Conservation (phyloP, 2,888 invertebrate genomes). For the Colletes collaris region DNA sequence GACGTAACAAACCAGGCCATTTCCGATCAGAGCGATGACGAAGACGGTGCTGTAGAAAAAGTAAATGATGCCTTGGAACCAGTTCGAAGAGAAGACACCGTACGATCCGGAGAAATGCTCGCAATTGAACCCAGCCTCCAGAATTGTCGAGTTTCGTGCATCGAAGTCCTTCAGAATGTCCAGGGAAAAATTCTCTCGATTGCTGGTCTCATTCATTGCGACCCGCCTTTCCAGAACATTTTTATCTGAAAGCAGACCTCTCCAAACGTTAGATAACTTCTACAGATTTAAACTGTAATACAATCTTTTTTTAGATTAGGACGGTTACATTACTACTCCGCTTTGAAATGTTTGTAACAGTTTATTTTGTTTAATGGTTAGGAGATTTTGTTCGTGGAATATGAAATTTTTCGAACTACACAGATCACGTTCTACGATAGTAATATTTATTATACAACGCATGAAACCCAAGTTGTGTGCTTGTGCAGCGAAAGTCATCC, state of each 20-base stretch:
- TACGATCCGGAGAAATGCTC: slow-evolving; percentile 43
- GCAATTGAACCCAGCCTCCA: slow-evolving; percentile 19
- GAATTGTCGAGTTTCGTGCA: slow-evolving; percentile 23
- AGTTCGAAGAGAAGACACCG: slow-evolving; percentile 82
- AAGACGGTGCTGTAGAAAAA: slow-evolving; percentile 90
- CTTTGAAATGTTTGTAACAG: too few species aligned
- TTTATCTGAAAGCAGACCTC: slow-evolving; percentile 22
- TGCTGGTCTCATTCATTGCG: slow-evolving; percentile 34
- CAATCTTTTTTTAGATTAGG: too few species aligned
- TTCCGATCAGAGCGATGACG: slow-evolving; percentile 88
- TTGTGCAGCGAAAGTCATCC: background rate
- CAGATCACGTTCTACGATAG: background rate
- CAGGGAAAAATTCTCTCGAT: slow-evolving; percentile 1
- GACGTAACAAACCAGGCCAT: slow-evolving; percentile 93
- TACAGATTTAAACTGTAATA: too few species aligned
- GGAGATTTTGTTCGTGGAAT: too few species aligned
- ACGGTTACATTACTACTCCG: too few species aligned
- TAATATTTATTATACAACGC: background rate
- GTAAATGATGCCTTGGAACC: slow-evolving; percentile 88
- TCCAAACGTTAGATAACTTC: background rate
- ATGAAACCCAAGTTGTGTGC: background rate
- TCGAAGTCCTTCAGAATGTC: background rate
- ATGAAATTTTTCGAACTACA: too few species aligned
- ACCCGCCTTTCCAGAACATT: background rate
- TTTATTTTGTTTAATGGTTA: too few species aligned